A percentile compares a stretch with the other conserved stretches of the same genome.
These are phyloP conservation scores for Dynastes maya DNA, from an alignment of 2,888 invertebrate species.

Conservation along the genomic window DNA sequence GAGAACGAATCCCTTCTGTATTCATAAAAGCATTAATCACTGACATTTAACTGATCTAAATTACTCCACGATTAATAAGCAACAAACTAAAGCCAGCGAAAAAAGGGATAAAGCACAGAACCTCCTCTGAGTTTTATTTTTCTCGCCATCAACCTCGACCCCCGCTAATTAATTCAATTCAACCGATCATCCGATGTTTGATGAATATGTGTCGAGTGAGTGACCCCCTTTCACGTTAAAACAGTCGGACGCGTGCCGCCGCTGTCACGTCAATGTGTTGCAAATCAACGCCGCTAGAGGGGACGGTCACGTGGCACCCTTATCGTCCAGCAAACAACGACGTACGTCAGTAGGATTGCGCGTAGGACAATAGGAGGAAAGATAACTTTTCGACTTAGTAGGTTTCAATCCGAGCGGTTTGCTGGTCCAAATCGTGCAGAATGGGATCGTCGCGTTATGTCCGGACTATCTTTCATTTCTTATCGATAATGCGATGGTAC, in stretches of 20 bases:
- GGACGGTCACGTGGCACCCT: conserved; percentile 61
- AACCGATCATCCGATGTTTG: conserved; percentile 26
- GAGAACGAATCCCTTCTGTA: too few relatives aligned
- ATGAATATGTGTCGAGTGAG: conserved; percentile 25
- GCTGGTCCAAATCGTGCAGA: conserved; percentile 4
- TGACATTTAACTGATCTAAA: too few relatives aligned
- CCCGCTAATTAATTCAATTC: conserved; percentile 39
- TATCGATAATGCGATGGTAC: conserved; percentile 12
- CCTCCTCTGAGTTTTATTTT: too few relatives aligned
- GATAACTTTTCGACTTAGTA: conserved; percentile 46
- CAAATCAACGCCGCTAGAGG: conserved; percentile 61
- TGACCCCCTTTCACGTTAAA: conserved; percentile 9
- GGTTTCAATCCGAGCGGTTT: not conserved
- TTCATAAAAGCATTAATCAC: too few relatives aligned
- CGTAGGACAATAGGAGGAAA: conserved; percentile 55
- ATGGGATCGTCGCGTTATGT: conserved; percentile 36
- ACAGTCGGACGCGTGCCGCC: conserved; percentile 61
- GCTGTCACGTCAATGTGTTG: conserved; percentile 65
- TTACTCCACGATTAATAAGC: too few relatives aligned
- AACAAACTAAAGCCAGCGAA: too few relatives aligned
- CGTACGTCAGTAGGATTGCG: conserved; percentile 55
- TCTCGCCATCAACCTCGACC: too few relatives aligned
- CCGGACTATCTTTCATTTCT: conserved; percentile 35
- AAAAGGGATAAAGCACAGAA: too few relatives aligned
- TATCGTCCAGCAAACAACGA: conserved; percentile 60